A percentile compares a stretch with the other conserved stretches of the same genome.
These are phyloP conservation scores for Muntiacus muntjak DNA, from an alignment of 2,113 vertebrate genomes.

Conservation along the genomic window DNA sequence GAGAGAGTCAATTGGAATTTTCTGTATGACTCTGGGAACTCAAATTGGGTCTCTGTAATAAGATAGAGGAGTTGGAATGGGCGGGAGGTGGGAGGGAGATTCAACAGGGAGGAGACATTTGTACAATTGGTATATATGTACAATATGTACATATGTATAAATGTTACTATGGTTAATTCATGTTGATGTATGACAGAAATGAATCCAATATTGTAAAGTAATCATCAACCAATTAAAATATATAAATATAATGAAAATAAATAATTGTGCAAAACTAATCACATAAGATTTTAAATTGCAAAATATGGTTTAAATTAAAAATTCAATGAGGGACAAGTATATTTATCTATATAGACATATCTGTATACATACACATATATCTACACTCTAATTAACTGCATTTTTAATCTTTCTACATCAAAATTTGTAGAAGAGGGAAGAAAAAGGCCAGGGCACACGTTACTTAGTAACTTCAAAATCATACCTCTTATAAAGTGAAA, in stretches of 20 bases:
- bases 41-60: neutral
- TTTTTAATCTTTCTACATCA: neutral
- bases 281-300: neutral
- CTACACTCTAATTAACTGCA: neutral
- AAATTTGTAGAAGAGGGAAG: neutral
- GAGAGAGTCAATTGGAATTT: neutral
- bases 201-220: neutral
- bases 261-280: neutral
- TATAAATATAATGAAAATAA: neutral
- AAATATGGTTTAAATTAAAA: neutral
- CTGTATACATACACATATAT: neutral
- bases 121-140: neutral
- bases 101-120: neutral
- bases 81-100: neutral
- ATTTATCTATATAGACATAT: neutral
- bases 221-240: neutral
- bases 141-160: neutral
- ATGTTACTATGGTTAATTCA: neutral
- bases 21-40: neutral
- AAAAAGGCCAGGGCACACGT: neutral
- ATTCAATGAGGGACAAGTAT: neutral
- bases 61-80: rapidly evolving
- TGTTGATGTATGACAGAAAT: neutral
- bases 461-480: neutral
- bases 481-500: neutral